Evolutionary conservation across 2,113 vertebrate genomes (phyloP), one percentile per base, ranked within the genome.

Genomic region (Strigops habroptila): DNA sequence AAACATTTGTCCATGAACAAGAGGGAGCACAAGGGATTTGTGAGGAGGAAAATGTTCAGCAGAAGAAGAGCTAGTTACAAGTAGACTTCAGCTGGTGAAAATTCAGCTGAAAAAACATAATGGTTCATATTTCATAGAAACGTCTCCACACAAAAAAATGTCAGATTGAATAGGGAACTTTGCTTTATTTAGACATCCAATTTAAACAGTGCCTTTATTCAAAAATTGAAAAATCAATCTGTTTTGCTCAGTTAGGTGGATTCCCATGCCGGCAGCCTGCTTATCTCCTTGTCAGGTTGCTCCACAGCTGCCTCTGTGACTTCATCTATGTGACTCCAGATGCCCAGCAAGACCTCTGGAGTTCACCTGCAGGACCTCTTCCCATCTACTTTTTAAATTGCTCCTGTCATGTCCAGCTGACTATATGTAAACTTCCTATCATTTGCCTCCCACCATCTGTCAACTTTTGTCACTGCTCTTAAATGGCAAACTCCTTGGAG

Each of bases 31-130:
- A 80, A 90, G 48, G 39, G 65, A 68, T 91, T 95, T 93, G 25
- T 60, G 48, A 70, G n/a, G 30, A 87, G 33, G 35, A 60, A 92
- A 75, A 77, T 43, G 8, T 31, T 65, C 10, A 1, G 49, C 46
- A 90, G 81, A 71, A 96, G 93, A 86, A 84, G 74, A 86, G 31
- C 7, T 22, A 14, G 3, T 91, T 93, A 51, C 41, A 86, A 90
- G 67, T 68, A 15, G 63, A 70, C 51, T 95, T 96, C 55, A 85
- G 55, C 41, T 60, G 44, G 49, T 82, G 60, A 96, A 96, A 92
- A 91, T 55, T 77, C n/a, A 81, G 44, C 43, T 62, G 59, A 70
- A 79, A 81, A 76, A 69, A 10, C 0, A 1, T 63, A 59, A 43
- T 37, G 10, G 41, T 77, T 93, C 65, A 84, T 82, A 79, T 93